These are phyloP conservation scores for Cordilura impudica DNA, from an alignment of 2,888 invertebrate genomes.

Conservation along the genomic window DNA sequence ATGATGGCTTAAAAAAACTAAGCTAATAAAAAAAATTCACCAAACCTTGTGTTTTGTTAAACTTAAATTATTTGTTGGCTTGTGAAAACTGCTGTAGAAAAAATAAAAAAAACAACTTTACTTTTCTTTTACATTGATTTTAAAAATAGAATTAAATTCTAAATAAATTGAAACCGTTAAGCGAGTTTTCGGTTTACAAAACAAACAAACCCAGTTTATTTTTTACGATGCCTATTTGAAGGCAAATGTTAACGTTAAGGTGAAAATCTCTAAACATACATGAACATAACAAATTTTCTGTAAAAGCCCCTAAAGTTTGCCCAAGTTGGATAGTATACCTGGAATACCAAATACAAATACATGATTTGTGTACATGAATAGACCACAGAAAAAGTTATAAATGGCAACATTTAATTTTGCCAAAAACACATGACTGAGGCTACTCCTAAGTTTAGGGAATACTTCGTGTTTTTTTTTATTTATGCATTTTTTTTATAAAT, in stretches of 20 bases:
- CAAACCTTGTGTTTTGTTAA: no score
- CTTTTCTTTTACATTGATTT: no score
- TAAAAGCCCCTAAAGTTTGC: not conserved
- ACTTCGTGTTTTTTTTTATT: not conserved
- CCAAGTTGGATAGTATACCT: conserved; percentile 18
- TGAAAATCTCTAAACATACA: not conserved
- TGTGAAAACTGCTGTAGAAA: no score
- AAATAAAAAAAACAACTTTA: no score
- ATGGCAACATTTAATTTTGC: conserved; percentile 38
- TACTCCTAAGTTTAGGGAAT: conserved; percentile 16
- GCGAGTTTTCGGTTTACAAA: not conserved
- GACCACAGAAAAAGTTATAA: conserved; percentile 36
- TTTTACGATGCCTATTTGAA: conserved; percentile 29
- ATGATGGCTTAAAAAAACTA: not conserved
- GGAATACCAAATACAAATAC: not conserved
- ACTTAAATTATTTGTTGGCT: no score
- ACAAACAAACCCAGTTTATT: conserved; percentile 17
- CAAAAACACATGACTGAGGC: conserved; percentile 33
- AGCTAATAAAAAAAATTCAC: not conserved
- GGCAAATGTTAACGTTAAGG: not conserved
- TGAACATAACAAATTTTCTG: not conserved
- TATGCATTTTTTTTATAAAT: not conserved
- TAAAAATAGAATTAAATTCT: no score
- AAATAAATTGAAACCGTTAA: no score
- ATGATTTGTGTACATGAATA: conserved; percentile 22